These are phyloP conservation scores for Sturmia bella DNA, from an alignment of 2,888 invertebrate genomes.

Conservation along the genomic window DNA sequence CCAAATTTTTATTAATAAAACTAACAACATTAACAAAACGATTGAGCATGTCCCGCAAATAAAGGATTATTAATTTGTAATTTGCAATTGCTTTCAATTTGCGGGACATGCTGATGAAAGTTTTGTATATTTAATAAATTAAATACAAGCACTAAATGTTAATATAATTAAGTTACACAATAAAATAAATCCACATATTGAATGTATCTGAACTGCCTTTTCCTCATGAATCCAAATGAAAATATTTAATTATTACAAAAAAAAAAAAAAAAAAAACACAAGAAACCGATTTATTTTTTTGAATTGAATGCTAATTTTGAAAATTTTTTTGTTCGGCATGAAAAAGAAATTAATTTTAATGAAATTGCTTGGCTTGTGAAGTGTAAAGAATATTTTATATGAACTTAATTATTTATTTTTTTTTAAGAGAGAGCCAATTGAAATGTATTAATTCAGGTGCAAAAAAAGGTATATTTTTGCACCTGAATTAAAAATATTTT, in stretches of 20 bases:
- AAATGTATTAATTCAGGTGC: no score
- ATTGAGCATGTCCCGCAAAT: conserved; percentile 64
- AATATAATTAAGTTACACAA: conserved; percentile 52
- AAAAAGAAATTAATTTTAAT: no score
- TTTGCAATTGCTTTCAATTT: conserved; percentile 31
- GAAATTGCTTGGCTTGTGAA: no score
- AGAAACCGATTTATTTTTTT: no score
- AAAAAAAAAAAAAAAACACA: no score
- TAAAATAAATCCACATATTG: conserved; percentile 30
- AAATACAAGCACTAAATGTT: conserved; percentile 61
- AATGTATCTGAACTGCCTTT: conserved; percentile 70
- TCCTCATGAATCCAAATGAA: conserved; percentile 63
- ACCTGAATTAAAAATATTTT: no score
- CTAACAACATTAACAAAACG: conserved; percentile 39
- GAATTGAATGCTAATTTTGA: no score
- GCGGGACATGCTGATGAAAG: conserved; percentile 60
- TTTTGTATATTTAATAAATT: conserved; percentile 35
- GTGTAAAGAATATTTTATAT: no score
- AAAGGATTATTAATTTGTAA: neutral
- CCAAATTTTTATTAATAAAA: conserved; percentile 46
- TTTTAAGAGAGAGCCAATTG: no score
- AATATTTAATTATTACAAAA: conserved; percentile 24
- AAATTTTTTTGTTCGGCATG: no score
- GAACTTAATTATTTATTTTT: no score
- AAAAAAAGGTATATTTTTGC: no score